Evolutionary conservation across 1,140 invertebrate genomes (phyloP), one percentile per base, ranked within the genome.

Genomic region (Sinella curviseta): DNA sequence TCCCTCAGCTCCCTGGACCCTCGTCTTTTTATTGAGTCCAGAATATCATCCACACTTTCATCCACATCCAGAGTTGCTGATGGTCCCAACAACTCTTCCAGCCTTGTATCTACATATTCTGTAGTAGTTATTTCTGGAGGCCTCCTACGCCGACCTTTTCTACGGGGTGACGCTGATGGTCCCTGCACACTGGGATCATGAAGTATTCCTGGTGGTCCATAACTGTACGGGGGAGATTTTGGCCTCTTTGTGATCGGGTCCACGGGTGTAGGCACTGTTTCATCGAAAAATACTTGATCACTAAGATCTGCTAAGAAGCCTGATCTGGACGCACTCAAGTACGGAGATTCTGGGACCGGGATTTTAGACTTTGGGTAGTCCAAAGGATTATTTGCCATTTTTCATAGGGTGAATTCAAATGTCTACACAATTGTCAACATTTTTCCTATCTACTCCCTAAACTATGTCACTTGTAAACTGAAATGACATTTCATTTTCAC

Each of bases 201-300:
- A 12, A 81, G 57, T 0, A 83, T 79, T 14, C 75, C 57, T 12
- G 79, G 82, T 26, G 77, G 60, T 26, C 79, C 79, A 57, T 81
- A 83, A 36, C 78, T 79, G 39, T 83, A 81, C 16, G 82, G 79
- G 4, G 77, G 76, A 31, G 77, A 70, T 35, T 80, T 60, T 31
- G 74, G 48, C 12, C 76, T 65, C 28, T 78, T 78, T 1, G 78
- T 76, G 1, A 78, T 70, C 0, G 76, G 75, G n/a, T 79, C 78
- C 14, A 55, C 35, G 16, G 79, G 75, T 3, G 79, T 57, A 24
- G 80, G 65, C 20, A 77, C 60, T 20, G 26, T 55, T 33, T 83
- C 81, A 74, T 82, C 81, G 55, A 81, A 84, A 65, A 84, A 84
- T 8, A 84, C 70, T 67, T 82, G 57, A 55, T 84, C 83, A 79